Evolutionary conservation across 2,888 invertebrate species (phyloP).

Genomic region (Diarsia mendica): DNA sequence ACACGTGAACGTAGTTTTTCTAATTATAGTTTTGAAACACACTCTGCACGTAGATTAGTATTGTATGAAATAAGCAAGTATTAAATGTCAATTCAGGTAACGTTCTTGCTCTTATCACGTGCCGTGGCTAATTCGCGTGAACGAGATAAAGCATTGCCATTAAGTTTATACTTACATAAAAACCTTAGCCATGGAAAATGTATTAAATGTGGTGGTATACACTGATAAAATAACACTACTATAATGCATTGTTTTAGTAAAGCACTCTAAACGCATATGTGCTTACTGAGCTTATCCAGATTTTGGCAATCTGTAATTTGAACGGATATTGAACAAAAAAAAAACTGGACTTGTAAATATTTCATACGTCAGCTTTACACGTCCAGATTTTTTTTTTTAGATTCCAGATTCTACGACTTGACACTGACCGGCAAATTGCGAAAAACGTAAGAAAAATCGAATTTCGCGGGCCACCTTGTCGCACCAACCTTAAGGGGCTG

Average conservation of each 20-base stretch:
- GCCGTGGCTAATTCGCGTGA: constrained; percentile 35
- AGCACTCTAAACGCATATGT: not conserved
- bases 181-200: not conserved
- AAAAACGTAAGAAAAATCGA: too few species aligned
- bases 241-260: constrained; percentile 6
- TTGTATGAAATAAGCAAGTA: not conserved
- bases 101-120: constrained; percentile 8
- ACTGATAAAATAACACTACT: not conserved
- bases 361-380: too few species aligned
- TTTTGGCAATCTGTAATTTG: not conserved
- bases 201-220: not conserved
- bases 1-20: constrained; percentile 8
- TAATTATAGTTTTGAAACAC: constrained; percentile 19
- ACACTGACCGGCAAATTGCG: too few species aligned
- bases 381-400: too few species aligned
- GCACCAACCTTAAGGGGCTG: too few species aligned
- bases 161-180: constrained; percentile 7
- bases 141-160: constrained; percentile 22
- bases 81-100: constrained; percentile 10
- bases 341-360: too few species aligned
- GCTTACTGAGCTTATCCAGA: constrained; percentile 1
- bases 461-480: too few species aligned
- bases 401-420: too few species aligned
- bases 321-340: not conserved
- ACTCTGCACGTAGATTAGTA: constrained; percentile 2